Evolutionary conservation across 2,113 vertebrate species (phyloP).

Genomic region (Lates calcarifer): DNA sequence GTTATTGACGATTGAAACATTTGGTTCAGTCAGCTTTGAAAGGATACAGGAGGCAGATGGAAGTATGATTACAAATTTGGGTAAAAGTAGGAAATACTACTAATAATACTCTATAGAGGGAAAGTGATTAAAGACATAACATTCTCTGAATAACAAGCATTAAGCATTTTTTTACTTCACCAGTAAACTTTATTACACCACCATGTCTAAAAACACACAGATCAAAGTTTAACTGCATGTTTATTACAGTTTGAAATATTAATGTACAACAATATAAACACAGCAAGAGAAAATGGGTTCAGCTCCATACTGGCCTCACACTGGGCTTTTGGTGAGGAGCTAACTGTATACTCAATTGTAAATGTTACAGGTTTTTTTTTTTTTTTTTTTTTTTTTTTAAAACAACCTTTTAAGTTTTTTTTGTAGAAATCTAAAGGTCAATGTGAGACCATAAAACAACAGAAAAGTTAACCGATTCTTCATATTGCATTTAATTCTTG

Average conservation of each 20-base stretch:
- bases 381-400: too few relatives aligned
- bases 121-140: too few relatives aligned
- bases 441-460: background rate
- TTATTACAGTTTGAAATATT: slow-evolving; percentile 12
- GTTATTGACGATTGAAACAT: too few relatives aligned
- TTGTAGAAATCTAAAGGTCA: background rate
- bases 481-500: background rate
- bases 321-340: background rate
- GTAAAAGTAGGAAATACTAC: background rate
- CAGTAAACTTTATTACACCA: too few relatives aligned
- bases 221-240: background rate
- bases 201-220: background rate
- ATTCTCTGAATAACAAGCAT: too few relatives aligned
- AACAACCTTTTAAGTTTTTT: too few relatives aligned
- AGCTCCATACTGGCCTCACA: background rate
- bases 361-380: background rate
- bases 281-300: background rate
- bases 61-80: too few relatives aligned
- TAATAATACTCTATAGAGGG: too few relatives aligned
- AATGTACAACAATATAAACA: background rate
- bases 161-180: too few relatives aligned
- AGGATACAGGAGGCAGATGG: too few relatives aligned
- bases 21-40: too few relatives aligned
- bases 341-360: background rate
- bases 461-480: background rate